Percentiles rank a stretch among this genome's conserved stretches.
phyloP scores from a whole-genome alignment of 2,113 vertebrate genomes.

The Brachypodius melanocephalos region DNA sequence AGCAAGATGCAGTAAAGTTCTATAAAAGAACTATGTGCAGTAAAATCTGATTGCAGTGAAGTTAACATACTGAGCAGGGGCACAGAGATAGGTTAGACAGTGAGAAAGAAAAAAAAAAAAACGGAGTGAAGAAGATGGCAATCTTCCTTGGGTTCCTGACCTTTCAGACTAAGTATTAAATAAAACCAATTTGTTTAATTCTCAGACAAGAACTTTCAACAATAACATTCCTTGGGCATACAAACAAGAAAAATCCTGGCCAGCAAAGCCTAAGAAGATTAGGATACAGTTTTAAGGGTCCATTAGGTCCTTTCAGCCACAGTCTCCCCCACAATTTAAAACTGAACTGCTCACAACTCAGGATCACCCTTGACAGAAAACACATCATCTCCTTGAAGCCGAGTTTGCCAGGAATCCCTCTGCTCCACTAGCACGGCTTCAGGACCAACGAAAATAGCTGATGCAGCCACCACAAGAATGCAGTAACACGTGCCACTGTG shows the following conservation, averaged over 20 bases:
- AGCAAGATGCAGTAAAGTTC: neutral
- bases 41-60: neutral
- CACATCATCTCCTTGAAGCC: neutral
- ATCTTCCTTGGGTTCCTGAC: neutral
- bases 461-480: neutral
- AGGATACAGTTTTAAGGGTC: neutral
- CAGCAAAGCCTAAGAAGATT: constrained; percentile 31
- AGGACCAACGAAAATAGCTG: neutral
- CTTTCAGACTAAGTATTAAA: neutral
- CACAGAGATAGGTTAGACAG: neutral
- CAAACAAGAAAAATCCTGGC: constrained; percentile 14
- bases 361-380: neutral
- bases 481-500: fast-evolving
- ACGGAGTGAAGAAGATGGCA: neutral
- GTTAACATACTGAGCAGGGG: neutral
- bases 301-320: neutral
- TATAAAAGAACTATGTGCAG: neutral
- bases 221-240: constrained; percentile 4
- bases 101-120: neutral
- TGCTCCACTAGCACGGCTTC: neutral
- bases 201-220: constrained; percentile 3
- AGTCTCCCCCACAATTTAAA: neutral
- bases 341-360: neutral
- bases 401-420: neutral
- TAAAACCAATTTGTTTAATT: constrained; percentile 21